Evolutionary conservation across 2,797 vertebrate species (phyloP).

Genomic region (Nyctalus aviator): DNA sequence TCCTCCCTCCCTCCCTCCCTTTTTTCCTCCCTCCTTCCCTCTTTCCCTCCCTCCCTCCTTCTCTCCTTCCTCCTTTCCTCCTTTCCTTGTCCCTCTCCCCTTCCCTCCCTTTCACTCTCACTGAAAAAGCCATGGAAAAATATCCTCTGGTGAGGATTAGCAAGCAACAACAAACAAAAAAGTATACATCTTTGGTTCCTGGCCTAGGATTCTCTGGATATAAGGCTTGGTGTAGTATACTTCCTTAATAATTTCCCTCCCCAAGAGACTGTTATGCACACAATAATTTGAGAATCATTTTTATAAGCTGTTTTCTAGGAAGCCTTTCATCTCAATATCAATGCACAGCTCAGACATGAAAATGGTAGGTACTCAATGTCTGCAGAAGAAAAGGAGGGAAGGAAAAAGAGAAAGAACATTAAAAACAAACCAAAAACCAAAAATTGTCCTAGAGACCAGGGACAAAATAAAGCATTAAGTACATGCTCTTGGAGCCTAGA

Average conservation of each 20-base stretch:
- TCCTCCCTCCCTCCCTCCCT: too few species aligned
- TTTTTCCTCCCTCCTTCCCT: too few species aligned
- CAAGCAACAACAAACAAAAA: not conserved
- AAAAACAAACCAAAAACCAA: not conserved
- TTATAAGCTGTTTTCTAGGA: not conserved
- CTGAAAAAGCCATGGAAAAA: too few species aligned
- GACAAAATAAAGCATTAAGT: not conserved
- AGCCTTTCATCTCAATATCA: not conserved
- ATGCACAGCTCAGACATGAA: not conserved
- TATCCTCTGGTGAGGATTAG: too few species aligned
- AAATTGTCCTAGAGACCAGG: not conserved
- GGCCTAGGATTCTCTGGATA: not conserved
- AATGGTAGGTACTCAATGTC: not conserved
- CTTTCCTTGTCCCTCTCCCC: too few species aligned
- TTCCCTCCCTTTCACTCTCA: too few species aligned
- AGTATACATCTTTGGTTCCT: not conserved
- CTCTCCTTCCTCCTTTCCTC: too few species aligned
- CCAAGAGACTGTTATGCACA: not conserved
- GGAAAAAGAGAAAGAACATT: constrained; percentile 10
- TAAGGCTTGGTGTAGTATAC: not conserved
- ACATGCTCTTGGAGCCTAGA: not conserved
- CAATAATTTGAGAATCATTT: not conserved
- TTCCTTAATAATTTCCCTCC: not conserved
- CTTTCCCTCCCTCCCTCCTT: too few species aligned
- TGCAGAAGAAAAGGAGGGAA: constrained; percentile 55